phyloP scores from a whole-genome alignment of 2,797 vertebrate genomes.

The Clamator glandarius region DNA sequence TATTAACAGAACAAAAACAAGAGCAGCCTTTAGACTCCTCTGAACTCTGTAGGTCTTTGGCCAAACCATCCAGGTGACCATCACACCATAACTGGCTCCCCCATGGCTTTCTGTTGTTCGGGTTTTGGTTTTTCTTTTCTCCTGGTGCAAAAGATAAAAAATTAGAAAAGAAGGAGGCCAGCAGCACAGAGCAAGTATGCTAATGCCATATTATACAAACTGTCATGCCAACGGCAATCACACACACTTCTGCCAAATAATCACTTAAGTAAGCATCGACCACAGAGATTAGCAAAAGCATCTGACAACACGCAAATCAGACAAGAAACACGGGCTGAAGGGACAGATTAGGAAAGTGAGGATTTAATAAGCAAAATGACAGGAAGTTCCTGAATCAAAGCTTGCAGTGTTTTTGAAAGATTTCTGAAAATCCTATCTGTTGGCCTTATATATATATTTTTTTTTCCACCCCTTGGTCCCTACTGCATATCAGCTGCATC shows the following conservation, averaged over 20 bases:
- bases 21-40: neutral
- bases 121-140: neutral
- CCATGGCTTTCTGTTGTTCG: neutral
- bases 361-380: conserved; percentile 37
- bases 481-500: conserved; percentile 71
- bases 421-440: conserved; percentile 38
- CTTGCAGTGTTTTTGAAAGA: conserved; percentile 14
- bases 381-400: conserved; percentile 53
- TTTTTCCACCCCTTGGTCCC: conserved; percentile 9
- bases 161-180: neutral
- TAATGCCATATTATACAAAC: conserved; percentile 26
- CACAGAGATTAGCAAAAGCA: conserved; percentile 53
- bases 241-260: conserved; percentile 52
- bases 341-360: conserved; percentile 27
- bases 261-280: conserved; percentile 57
- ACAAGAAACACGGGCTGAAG: conserved; percentile 7
- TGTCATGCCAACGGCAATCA: conserved; percentile 48
- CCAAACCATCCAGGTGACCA: neutral
- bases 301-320: conserved; percentile 42
- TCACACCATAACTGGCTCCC: fast-evolving
- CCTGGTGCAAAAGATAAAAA: neutral
- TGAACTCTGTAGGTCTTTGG: neutral
- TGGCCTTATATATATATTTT: conserved; percentile 38
- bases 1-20: neutral
- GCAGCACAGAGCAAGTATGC: neutral